A percentile compares a stretch with the other conserved stretches of the same genome.
These are phyloP conservation scores for Promerops cafer DNA, from an alignment of 2,113 vertebrate genomes.

Conservation along the genomic window DNA sequence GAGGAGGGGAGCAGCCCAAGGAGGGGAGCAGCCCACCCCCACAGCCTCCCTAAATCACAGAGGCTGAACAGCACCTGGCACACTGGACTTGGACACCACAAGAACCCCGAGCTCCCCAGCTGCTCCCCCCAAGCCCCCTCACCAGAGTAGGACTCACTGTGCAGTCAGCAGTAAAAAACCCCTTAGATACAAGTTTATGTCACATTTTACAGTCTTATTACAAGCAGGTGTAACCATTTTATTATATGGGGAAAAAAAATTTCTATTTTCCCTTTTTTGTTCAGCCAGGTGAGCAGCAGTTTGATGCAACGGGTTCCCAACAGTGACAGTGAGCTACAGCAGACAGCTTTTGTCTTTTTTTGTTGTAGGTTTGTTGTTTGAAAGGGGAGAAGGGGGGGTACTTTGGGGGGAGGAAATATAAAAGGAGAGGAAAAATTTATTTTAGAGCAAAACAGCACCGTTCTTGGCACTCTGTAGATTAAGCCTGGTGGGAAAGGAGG, in stretches of 20 bases:
- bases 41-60: fast-evolving
- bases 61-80: not conserved
- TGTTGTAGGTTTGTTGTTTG: not conserved
- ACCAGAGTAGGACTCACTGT: fast-evolving
- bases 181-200: not conserved
- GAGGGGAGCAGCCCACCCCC: not conserved
- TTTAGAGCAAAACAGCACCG: not conserved
- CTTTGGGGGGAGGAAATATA: not conserved
- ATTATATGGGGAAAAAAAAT: not conserved
- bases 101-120: not conserved
- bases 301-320: not conserved
- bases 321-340: not conserved
- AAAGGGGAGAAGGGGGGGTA: no score
- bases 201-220: not conserved
- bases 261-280: not conserved
- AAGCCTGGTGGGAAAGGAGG: not conserved
- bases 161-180: not conserved
- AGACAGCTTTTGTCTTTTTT: not conserved
- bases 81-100: fast-evolving
- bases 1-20: not conserved
- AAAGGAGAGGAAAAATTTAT: not conserved
- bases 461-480: not conserved
- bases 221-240: fast-evolving
- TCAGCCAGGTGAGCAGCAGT: not conserved
- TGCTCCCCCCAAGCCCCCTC: not conserved